Evolutionary conservation across 2,888 invertebrate genomes (phyloP), one percentile per base, ranked within the genome.

Genomic region (Cabera pusaria): DNA sequence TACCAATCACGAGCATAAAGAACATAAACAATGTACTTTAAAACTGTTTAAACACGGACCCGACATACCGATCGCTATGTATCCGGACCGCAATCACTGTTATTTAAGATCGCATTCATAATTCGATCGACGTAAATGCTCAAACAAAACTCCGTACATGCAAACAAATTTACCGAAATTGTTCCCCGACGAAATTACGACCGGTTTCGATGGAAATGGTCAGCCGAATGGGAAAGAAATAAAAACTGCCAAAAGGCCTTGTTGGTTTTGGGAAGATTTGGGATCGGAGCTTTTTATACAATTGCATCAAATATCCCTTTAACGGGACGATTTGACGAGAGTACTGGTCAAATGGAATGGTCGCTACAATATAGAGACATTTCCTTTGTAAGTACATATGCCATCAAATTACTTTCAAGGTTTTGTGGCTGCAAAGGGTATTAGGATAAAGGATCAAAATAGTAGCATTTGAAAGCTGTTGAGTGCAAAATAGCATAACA

Each of bases 161-260:
- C 81, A 83, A 84, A 85, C 85, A 84, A 83, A 84, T 86, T 85
- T 81, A 81, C 76, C 81, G 60, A 84, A 83, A 83, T 83, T 72
- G 78, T 79, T 79, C 74, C 54, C 67, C 67, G 71, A 72, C 73
- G 73, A 72, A 80, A 82, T 80, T 73, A 81, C 69, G 75, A 78
- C 74, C 73, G 76, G 75, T 74, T 72, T 69, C 29, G 27, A 39
- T 38, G 34, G 27, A 52, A 33, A 37, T 10, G 25, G 18, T 10
- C 16, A 7, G 18, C 8, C 17, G 22, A 25, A 31, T 31, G 29
- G 12, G 11, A 25, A 34, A 63, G 52, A 18, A 18, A 22, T 31
- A 18, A 25, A 29, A 6, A 25, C 10, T 21, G 21, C 21, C 31
- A 26, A 27, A 19, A 19, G 14, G 14, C 14, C 22, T 9, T 17